Base-by-base conservation (phyloP, 2,888 invertebrate species). In the Papilio protenor region DNA sequence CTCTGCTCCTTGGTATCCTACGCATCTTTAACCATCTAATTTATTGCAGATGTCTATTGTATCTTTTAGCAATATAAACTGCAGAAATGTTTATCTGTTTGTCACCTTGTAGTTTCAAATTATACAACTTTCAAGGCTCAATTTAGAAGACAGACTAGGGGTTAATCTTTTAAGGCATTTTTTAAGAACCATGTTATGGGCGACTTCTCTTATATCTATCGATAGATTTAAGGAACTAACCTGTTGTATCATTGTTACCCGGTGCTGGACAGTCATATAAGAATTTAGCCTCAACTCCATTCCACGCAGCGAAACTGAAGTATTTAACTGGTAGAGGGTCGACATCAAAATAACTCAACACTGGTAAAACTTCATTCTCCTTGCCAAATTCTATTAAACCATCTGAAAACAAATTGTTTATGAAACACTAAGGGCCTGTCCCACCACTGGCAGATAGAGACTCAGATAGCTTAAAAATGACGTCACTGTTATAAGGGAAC, bases 241-340 rank as follows among this genome's bases (percentile, higher is more conserved):
- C 85, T 80, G 89, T 85, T 45, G 83, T 84, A 0, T 81, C 86
- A 75, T 87, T 86, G 2, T 81, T 85, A 8, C 86, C 87, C 1
- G 92, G 89, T 66, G 88, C 82, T 8, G 95, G 94, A 82, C 97
- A 97, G 85, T 97, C 96, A 82, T 96, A 97, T 75, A 96, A 95
- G 94, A 97, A 97, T 84, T 96, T 96, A 0, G 96, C 96, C 82
- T 96, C 95, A 0, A 96, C 95, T 0, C 95, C 94, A 8, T 94
- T 95, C 96, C 97, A 97, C 0, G 96, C 95, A 18, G 96, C 96
- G 81, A 97, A 97, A 86, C 97, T 96, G 78, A 97, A 95, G 85
- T 95, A 96, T 81, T 94, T 95, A 21, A 97, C 91, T 0, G 93
- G 92, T n/a, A 97, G 85, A 0, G 96, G 96, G 61, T 94, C 89